Base-by-base conservation (phyloP, 1,140 invertebrate species). In the Leptoteleia sp. region DNA sequence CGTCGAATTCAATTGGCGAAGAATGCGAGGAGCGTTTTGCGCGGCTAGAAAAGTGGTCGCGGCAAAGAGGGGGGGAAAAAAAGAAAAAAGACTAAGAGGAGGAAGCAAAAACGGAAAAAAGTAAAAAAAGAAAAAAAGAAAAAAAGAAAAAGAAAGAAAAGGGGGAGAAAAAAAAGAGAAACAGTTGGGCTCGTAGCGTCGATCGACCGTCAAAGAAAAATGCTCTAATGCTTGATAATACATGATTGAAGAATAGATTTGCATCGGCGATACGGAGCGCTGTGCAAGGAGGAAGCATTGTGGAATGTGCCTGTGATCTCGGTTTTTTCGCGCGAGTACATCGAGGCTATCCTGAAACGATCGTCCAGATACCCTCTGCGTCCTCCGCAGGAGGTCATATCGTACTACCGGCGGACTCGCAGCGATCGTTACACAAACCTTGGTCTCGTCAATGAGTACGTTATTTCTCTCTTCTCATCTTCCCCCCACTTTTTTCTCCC, bases 381-480 rank as follows among this genome's bases (percentile, higher is more conserved):
- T 19, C 95, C 96, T 16, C 94, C 95, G 15, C 95, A 95, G 1
- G 94, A 95, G 86, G 94, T 96, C 47, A 93, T 96, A 31, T 92
- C 93, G 5, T 90, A 93, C 79, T 97, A 97, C 85, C 91, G 96
- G 11, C 90, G 88, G 22, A 92, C 91, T n/a, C 90, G 93, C 8
- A 93, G 92, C 0, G 95, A 96, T 86, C 91, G 93, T 83, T 96
- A 96, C 85, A 92, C 94, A 12, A 94, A 93, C 79, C 91, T 93
- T 22, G 95, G 95, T 65, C 91, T 96, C 27, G 93, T 94, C 8
- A 96, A 96, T 85, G 95, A 96, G 93, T 95, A 90, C 91, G 93
- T 91, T 82, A 57, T 77, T 70, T 70, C 57, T 64, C 13, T 62
- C 16, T 72, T 52, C 47, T 64, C 59, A 48, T 62, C 43, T 37